Evolutionary conservation across 2,113 vertebrate genomes (phyloP).

Genomic region (Atlantisia rogersi): DNA sequence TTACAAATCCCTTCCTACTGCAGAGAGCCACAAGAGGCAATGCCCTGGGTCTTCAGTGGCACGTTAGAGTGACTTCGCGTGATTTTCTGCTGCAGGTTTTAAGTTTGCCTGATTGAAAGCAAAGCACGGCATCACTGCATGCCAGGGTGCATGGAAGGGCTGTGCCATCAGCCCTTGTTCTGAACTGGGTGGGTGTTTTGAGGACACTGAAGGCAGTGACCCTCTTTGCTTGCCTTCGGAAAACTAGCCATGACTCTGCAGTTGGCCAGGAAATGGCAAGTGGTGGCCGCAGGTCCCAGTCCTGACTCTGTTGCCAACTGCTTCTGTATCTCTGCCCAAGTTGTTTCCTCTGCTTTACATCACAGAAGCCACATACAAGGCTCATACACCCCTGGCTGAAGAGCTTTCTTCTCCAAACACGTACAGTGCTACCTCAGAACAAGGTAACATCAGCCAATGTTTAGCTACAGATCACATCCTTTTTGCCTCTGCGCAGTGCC

Average conservation of each 20-base stretch:
- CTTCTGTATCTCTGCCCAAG: not conserved
- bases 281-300: not conserved
- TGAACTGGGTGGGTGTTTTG: not conserved
- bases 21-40: not conserved
- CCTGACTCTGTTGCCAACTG: not conserved
- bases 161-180: not conserved
- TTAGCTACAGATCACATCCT: not conserved
- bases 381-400: not conserved
- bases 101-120: accelerated
- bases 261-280: not conserved
- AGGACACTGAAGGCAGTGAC: not conserved
- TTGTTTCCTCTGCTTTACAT: not conserved
- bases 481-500: not conserved
- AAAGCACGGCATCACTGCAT: not conserved
- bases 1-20: not conserved
- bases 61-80: not conserved
- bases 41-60: not conserved
- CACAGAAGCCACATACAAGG: not conserved
- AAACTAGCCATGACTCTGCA: not conserved
- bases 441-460: not conserved
- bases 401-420: not conserved
- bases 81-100: not conserved
- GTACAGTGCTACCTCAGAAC: not conserved
- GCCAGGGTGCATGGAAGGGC: not conserved
- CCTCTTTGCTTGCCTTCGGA: not conserved